Percentiles rank a stretch among this genome's conserved stretches.
These are phyloP conservation scores for Tadarida brasiliensis DNA, from an alignment of 2,797 vertebrate species.

Conservation along the genomic window DNA sequence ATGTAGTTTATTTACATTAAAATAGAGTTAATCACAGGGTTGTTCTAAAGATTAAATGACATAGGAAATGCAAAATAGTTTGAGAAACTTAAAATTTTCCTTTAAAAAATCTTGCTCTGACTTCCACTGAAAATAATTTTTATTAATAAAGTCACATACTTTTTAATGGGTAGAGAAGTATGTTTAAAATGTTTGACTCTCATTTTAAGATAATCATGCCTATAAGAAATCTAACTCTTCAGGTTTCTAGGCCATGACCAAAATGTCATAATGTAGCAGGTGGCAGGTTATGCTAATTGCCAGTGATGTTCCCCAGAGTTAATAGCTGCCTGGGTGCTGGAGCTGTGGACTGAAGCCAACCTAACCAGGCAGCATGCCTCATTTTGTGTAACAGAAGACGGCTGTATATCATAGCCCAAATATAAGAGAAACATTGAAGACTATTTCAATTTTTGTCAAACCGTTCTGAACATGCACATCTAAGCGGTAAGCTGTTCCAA, in stretches of 20 bases:
- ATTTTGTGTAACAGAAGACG: not conserved
- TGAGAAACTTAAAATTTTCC: not conserved
- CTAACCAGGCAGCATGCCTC: not conserved
- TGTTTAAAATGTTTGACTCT: not conserved
- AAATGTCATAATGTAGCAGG: not conserved
- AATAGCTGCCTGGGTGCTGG: not conserved
- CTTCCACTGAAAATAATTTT: slow-evolving; percentile 8
- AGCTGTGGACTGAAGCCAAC: not conserved
- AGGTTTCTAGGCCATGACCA: not conserved
- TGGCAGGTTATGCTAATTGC: not conserved
- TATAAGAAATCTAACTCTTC: not conserved
- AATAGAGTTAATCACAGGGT: not conserved
- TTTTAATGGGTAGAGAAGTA: not conserved
- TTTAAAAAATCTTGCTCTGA: slow-evolving; percentile 13
- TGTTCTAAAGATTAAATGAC: slow-evolving; percentile 22
- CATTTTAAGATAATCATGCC: not conserved
- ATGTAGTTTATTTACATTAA: slow-evolving; percentile 46
- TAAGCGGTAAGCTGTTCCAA: not conserved
- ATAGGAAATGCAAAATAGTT: not conserved
- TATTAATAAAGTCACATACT: not conserved
- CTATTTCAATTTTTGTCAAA: slow-evolving; percentile 36
- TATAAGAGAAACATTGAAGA: not conserved
- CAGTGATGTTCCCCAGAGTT: not conserved
- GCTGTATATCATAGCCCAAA: not conserved
- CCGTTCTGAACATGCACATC: not conserved